phyloP scores from a whole-genome alignment of 2,888 invertebrate genomes.

The Yponomeuta malinellus region DNA sequence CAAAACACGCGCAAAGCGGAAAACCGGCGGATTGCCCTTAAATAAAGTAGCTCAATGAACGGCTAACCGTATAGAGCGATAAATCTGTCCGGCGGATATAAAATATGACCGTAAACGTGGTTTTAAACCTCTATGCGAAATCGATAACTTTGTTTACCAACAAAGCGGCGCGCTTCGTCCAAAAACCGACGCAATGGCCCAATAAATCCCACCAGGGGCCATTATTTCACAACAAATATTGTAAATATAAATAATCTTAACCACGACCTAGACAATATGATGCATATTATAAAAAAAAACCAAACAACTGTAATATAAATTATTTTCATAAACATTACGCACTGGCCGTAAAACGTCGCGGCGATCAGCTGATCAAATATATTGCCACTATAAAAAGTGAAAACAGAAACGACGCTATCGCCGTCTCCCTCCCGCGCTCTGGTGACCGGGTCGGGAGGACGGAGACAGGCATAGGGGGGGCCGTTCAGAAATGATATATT shows the following conservation, averaged over 20 bases:
- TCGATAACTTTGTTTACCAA: conserved; percentile 13
- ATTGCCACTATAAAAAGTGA: conserved; percentile 76
- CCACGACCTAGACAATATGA: conserved; percentile 65
- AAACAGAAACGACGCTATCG: conserved; percentile 60
- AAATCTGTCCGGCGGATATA: not conserved
- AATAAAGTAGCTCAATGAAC: not conserved
- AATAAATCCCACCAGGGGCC: conserved; percentile 17
- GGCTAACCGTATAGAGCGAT: not conserved
- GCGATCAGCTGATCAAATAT: conserved; percentile 76
- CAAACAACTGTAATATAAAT: conserved; percentile 62
- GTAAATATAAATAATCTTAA: conserved; percentile 47
- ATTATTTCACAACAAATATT: conserved; percentile 51
- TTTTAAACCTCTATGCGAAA: not conserved
- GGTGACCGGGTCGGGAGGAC: conserved; percentile 27
- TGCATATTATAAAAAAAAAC: conserved; percentile 33
- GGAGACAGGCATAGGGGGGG: conserved; percentile 35
- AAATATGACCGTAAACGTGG: not conserved
- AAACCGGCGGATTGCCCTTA: not conserved
- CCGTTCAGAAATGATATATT: conserved; percentile 74
- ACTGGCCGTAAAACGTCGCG: conserved; percentile 69
- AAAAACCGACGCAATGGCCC: conserved; percentile 11
- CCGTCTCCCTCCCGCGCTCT: conserved; percentile 43
- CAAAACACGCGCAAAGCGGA: not conserved
- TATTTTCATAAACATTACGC: conserved; percentile 67
- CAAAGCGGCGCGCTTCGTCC: conserved; percentile 5